Percentiles rank a stretch among this genome's conserved stretches.
Evolutionary conservation across 1,140 invertebrate species (phyloP).

Genomic region (Procambarus virginalis): DNA sequence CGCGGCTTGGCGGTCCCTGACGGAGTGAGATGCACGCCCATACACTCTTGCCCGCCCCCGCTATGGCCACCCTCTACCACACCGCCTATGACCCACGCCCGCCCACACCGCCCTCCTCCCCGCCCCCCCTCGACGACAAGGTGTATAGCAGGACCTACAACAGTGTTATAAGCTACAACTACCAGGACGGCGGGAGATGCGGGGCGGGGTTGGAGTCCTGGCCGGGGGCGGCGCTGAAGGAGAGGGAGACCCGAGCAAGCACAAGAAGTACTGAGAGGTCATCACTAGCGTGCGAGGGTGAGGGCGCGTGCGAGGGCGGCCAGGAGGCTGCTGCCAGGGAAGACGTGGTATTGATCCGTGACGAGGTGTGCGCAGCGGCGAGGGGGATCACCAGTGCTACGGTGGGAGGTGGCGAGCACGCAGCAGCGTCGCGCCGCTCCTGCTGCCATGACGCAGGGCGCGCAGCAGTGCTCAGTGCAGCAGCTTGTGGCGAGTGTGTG

Average conservation of each 20-base stretch:
- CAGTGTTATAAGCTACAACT: not conserved
- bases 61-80: conserved; percentile 41
- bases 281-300: conserved; percentile 39
- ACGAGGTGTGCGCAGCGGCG: conserved; percentile 62
- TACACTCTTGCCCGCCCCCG: conserved; percentile 20
- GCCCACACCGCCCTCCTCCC: conserved; percentile 44
- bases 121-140: conserved; percentile 26
- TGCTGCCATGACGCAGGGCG: conserved; percentile 59
- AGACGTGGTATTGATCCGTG: conserved; percentile 62
- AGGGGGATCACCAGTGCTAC: conserved; percentile 55
- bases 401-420: conserved; percentile 62
- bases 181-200: not conserved
- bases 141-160: not conserved
- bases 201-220: no score
- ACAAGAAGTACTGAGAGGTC: conserved; percentile 40
- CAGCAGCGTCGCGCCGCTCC: conserved; percentile 59
- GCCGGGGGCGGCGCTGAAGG: not conserved
- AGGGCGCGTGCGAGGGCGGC: conserved; percentile 58
- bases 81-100: conserved; percentile 29
- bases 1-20: conserved; percentile 15
- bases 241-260: conserved; percentile 7
- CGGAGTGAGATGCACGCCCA: conserved; percentile 30
- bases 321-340: conserved; percentile 57
- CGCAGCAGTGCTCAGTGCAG: conserved; percentile 37
- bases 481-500: conserved; percentile 39